phyloP scores from a whole-genome alignment of 30 jellyfish, hydroid and myxozoan species.

The Sanderia malayensis region DNA sequence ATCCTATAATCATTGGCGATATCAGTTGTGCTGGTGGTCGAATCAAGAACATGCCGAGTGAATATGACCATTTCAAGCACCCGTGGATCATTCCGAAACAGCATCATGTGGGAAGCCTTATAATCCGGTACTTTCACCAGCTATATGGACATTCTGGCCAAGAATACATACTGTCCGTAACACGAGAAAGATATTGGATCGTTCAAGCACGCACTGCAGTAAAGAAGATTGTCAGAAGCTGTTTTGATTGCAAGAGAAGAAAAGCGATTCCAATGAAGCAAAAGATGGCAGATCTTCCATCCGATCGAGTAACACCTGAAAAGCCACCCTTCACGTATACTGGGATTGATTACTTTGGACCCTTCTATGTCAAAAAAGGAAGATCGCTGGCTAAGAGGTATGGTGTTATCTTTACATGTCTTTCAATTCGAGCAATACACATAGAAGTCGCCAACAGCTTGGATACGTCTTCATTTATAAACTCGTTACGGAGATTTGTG shows the following conservation, averaged over 20 bases:
- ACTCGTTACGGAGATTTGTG: constrained; percentile 18
- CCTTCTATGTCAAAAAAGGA: background rate
- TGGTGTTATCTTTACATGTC: constrained; percentile 44
- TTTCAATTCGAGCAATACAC: constrained; percentile 3
- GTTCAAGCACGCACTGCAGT: background rate
- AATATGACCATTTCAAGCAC: background rate
- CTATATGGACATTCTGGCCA: background rate
- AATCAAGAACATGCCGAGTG: constrained; percentile 1
- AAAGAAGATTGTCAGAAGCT: background rate
- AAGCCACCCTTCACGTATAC: constrained; percentile 1
- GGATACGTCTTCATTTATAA: constrained; percentile 38
- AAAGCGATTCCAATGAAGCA: background rate
- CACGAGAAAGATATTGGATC: constrained; percentile 1
- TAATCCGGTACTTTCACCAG: background rate
- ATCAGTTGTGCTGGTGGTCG: background rate
- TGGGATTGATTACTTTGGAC: constrained; percentile 1
- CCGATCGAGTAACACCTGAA: constrained; percentile 2
- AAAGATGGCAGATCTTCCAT: constrained; percentile 1
- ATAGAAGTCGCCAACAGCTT: background rate
- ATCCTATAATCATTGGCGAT: background rate
- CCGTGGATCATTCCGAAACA: background rate
- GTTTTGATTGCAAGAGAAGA: background rate
- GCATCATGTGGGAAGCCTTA: background rate
- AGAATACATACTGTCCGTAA: background rate
- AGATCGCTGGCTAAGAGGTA: constrained; percentile 12